Conservation (phyloP, 2,113 vertebrate species). For the Gymnogyps californianus region DNA sequence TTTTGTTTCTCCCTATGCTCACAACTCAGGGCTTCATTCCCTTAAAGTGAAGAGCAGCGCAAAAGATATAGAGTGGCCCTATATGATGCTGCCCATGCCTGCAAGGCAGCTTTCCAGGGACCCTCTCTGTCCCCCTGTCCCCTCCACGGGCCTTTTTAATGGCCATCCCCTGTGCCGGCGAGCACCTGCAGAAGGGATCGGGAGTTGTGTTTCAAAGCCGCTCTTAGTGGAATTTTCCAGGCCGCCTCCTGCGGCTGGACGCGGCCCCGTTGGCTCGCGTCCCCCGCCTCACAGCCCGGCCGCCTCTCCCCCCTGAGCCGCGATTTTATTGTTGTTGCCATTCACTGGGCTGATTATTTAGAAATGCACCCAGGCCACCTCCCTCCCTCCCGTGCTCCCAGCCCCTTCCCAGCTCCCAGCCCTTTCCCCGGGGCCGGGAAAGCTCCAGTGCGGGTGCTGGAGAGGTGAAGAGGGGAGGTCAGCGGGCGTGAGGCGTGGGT, state of each 20-base stretch:
- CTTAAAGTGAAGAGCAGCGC: not conserved
- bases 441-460: not conserved
- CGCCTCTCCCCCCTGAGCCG: not conserved
- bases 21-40: not conserved
- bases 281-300: conserved; percentile 13
- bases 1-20: not conserved
- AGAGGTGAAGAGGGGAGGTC: not conserved
- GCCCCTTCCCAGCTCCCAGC: not conserved
- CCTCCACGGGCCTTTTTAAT: not conserved
- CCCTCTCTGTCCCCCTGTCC: not conserved
- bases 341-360: conserved; percentile 46
- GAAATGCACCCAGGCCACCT: conserved; percentile 16
- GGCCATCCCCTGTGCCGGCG: not conserved
- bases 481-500: not conserved
- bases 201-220: conserved; percentile 56
- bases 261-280: conserved; percentile 25
- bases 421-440: not conserved
- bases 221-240: conserved; percentile 68
- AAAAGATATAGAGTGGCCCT: not conserved
- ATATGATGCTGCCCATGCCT: not conserved
- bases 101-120: not conserved
- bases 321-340: conserved; percentile 49
- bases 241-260: conserved; percentile 43
- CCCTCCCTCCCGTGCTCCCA: not conserved
- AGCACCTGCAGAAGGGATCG: conserved; percentile 55